phyloP scores from a whole-genome alignment of 2,797 vertebrate species.

The Labeo calbasu region DNA sequence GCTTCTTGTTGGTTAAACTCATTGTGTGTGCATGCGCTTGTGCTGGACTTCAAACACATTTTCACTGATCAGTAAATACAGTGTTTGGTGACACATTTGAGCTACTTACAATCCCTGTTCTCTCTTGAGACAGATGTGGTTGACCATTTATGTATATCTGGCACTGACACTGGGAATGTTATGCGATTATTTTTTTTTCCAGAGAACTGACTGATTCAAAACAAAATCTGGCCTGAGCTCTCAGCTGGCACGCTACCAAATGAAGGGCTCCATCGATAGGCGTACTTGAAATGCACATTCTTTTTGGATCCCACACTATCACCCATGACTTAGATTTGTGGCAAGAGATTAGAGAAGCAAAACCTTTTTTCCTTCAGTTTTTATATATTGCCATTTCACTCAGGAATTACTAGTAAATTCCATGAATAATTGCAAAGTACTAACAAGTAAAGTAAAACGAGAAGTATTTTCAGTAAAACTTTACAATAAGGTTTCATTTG shows the following conservation, averaged over 20 bases:
- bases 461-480: background rate
- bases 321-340: constrained; percentile 5
- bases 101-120: background rate
- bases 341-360: background rate
- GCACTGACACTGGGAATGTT: constrained; percentile 1
- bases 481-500: no score
- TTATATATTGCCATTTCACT: background rate
- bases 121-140: constrained; percentile 41
- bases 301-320: constrained; percentile 29
- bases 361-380: background rate
- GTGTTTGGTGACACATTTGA: constrained; percentile 17
- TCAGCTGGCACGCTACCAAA: constrained; percentile 22
- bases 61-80: constrained; percentile 64
- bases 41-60: constrained; percentile 65
- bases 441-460: background rate
- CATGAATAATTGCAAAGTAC: background rate
- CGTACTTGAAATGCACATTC: constrained; percentile 26
- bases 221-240: constrained; percentile 6
- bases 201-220: constrained; percentile 35
- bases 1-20: constrained; percentile 59
- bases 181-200: background rate
- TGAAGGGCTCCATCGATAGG: constrained; percentile 11
- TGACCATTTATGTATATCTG: constrained; percentile 30
- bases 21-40: constrained; percentile 31
- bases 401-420: background rate